A percentile compares a stretch with the other conserved stretches of the same genome.
phyloP scores from a whole-genome alignment of 2,113 vertebrate genomes.

The Scophthalmus maximus region DNA sequence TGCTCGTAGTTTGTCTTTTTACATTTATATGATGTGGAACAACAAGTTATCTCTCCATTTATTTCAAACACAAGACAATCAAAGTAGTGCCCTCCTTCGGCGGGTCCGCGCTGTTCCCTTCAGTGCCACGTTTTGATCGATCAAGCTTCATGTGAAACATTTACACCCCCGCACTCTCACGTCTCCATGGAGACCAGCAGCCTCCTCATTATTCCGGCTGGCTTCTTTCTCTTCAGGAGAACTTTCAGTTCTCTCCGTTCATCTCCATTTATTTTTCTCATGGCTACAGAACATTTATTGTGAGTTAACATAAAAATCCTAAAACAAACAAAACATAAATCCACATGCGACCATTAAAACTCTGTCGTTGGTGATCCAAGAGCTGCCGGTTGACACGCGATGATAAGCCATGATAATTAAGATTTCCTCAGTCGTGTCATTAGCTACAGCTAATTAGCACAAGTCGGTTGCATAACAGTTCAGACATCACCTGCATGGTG shows the following conservation, averaged over 20 bases:
- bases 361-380: neutral
- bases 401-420: conserved; percentile 32
- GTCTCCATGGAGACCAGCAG: conserved; percentile 62
- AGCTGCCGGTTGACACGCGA: conserved; percentile 14
- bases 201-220: conserved; percentile 33
- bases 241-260: conserved; percentile 40
- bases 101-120: conserved; percentile 4
- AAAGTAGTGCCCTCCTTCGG: no score
- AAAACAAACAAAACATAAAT: neutral
- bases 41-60: no score
- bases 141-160: conserved; percentile 34
- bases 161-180: conserved; percentile 26
- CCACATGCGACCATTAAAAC: conserved; percentile 17
- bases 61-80: no score
- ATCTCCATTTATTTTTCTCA: conserved; percentile 24
- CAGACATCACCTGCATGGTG: conserved; percentile 41
- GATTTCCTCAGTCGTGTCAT: conserved; percentile 35
- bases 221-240: conserved; percentile 40
- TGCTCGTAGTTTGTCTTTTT: neutral
- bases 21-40: neutral
- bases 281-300: neutral
- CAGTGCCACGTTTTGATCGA: conserved; percentile 21
- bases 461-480: conserved; percentile 18
- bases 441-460: conserved; percentile 44
- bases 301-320: no score